Evolutionary conservation across 2,888 invertebrate species (phyloP).

Genomic region (Urechis unicinctus): DNA sequence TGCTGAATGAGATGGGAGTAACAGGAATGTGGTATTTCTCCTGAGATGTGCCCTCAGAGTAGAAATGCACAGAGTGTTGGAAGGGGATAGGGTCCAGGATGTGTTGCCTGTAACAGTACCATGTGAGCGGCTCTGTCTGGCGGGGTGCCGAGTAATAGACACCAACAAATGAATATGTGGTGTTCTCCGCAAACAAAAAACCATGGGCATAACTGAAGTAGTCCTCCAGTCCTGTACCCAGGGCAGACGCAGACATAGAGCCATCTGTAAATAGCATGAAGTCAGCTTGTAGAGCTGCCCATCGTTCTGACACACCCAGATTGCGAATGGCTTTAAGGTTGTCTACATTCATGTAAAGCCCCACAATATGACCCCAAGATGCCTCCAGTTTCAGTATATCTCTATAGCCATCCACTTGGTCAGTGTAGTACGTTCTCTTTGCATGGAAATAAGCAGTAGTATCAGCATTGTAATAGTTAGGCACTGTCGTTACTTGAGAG

Average conservation of each 20-base stretch:
- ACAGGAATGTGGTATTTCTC: slow-evolving; percentile 1
- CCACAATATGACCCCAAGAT: slow-evolving; percentile 23
- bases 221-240: slow-evolving; percentile 24
- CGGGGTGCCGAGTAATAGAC: slow-evolving; percentile 16
- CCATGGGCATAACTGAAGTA: slow-evolving; percentile 28
- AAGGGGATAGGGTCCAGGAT: slow-evolving; percentile 24
- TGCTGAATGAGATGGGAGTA: slow-evolving; percentile 5
- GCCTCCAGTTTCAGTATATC: slow-evolving; percentile 9
- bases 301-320: slow-evolving; percentile 14
- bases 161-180: slow-evolving; percentile 22
- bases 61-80: slow-evolving; percentile 15
- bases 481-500: slow-evolving; percentile 11
- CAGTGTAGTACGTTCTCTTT: slow-evolving; percentile 13
- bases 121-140: slow-evolving; percentile 16
- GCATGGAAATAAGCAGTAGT: slow-evolving; percentile 20
- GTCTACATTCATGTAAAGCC: slow-evolving; percentile 18
- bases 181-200: slow-evolving; percentile 23
- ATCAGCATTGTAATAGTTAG: slow-evolving; percentile 15
- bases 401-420: slow-evolving; percentile 14
- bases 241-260: slow-evolving; percentile 12
- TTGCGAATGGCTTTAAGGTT: slow-evolving; percentile 16
- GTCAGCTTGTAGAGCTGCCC: slow-evolving; percentile 23
- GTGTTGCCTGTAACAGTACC: slow-evolving; percentile 25
- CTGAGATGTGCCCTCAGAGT: slow-evolving; percentile 19
- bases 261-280: slow-evolving; percentile 18